Percentiles rank a stretch among this genome's conserved stretches.
These are phyloP conservation scores for Ligdia adustata DNA, from an alignment of 2,888 invertebrate species.

Conservation along the genomic window DNA sequence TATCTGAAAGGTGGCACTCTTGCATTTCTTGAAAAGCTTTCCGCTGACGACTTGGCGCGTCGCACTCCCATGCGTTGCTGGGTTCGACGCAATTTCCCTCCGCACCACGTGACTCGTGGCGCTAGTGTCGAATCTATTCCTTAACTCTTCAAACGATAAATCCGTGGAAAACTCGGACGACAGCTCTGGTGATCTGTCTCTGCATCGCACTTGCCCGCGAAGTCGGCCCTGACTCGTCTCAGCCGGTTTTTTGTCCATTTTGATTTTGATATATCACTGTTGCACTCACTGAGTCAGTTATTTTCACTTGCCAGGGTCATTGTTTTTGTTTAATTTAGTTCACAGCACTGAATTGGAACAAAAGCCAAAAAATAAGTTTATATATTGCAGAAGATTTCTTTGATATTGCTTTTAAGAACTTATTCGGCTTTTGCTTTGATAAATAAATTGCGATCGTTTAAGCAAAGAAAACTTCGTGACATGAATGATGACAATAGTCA, in stretches of 20 bases:
- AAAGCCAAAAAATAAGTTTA: too few species aligned
- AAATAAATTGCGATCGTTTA: constrained; percentile 12
- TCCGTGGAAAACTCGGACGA: constrained; percentile 65
- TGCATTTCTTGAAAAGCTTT: constrained; percentile 91
- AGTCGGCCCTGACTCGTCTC: constrained; percentile 54
- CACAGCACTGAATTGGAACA: constrained; percentile 35
- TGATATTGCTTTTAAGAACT: neutral
- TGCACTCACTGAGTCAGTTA: constrained; percentile 46
- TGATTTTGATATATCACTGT: constrained; percentile 49
- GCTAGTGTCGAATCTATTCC: constrained; percentile 74
- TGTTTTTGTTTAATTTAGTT: constrained; percentile 22
- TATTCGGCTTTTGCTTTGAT: constrained; percentile 2
- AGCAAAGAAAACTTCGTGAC: too few species aligned
- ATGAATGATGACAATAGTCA: too few species aligned
- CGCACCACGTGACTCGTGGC: constrained; percentile 53
- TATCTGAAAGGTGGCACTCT: constrained; percentile 93
- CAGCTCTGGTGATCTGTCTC: constrained; percentile 62
- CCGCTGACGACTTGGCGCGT: constrained; percentile 79
- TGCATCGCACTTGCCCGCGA: constrained; percentile 70
- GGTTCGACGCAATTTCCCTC: constrained; percentile 71
- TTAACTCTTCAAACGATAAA: constrained; percentile 73
- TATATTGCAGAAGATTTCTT: neutral
- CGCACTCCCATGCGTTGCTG: constrained; percentile 78
- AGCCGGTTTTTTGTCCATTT: constrained; percentile 63
- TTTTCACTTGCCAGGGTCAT: constrained; percentile 39